Base-by-base conservation (phyloP, 2,113 vertebrate species). In the Corythoichthys haematopterus region DNA sequence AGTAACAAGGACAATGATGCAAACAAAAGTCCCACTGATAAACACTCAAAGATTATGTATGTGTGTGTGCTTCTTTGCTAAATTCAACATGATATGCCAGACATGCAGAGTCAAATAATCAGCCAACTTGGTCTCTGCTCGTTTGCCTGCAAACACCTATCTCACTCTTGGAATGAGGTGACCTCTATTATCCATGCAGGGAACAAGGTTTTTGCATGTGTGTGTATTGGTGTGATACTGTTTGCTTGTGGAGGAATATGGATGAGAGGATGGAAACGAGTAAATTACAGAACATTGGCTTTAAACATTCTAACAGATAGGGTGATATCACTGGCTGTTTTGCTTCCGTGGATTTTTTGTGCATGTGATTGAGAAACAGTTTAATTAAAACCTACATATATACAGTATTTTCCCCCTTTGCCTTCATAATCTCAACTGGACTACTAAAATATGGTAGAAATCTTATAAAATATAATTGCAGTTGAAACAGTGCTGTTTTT, bases 161-260 rank as follows among this genome's bases (percentile, higher is more conserved):
- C 66, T 79, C 83, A 76, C 85, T 84, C 53, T 77, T 83, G 79
- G 85, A 68, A 84, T 86, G 87, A 90, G 89, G 64, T 81, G 87
- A 93, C 92, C 90, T 84, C 89, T 88, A 92, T 88, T 93, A 94
- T 90, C 90, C 90, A 93, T 94, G 92, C 93, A 92, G 88, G 82
- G 89, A 59, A 64, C 48, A 60, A 37, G 50, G 63, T 46, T 59
- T 55, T 60, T 52, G 73, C 47, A 59, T 63, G 66, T 38, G 50
- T 50, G 28, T 36, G 62, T 37, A 51, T 60, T 50, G 10, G 64
- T 20, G 60, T 16, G 68, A 37, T 76, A 83, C 75, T 83, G 81
- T 87, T 88, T 88, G 69, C 80, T 82, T 82, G 83, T 85, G 79
- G 59, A 56, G 78, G 88, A 87, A 89, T 89, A 88, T 88, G 86